phyloP scores from a whole-genome alignment of 2,797 vertebrate genomes.

The Pitangus sulphuratus region DNA sequence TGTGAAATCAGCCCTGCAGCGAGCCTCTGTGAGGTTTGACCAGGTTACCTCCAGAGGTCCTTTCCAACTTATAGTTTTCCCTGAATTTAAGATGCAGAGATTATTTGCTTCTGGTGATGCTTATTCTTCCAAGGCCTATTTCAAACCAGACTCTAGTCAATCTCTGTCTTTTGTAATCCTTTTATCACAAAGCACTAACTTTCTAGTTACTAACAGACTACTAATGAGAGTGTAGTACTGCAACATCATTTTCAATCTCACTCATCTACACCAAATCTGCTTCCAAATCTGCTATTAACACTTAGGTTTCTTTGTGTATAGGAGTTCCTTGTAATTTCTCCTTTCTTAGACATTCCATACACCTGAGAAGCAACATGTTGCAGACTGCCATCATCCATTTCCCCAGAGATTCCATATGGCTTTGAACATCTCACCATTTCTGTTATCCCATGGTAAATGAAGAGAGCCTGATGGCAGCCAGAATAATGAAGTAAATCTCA shows the following conservation, averaged over 20 bases:
- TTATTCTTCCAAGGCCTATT: constrained; percentile 19
- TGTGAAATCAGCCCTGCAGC: neutral
- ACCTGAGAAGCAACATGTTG: constrained; percentile 60
- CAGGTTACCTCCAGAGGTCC: neutral
- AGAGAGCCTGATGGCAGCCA: constrained; percentile 32
- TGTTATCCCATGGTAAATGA: constrained; percentile 30
- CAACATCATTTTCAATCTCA: neutral
- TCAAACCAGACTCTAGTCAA: neutral
- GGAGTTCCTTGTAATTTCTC: constrained; percentile 7
- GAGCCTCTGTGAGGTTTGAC: neutral
- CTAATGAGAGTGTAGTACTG: neutral
- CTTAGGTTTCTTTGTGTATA: neutral
- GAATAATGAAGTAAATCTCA: constrained; percentile 29
- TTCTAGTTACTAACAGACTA: neutral
- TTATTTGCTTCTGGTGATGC: constrained; percentile 30
- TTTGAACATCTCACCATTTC: neutral
- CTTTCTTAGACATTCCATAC: constrained; percentile 35
- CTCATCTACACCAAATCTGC: neutral
- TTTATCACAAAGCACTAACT: neutral
- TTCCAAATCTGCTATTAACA: constrained; percentile 21
- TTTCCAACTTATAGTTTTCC: neutral
- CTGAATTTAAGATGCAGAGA: neutral
- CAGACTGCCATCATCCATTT: constrained; percentile 50
- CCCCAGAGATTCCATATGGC: constrained; percentile 36
- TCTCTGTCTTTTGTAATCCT: neutral